Conservation (phyloP, 1,140 invertebrate species). For the Sitodiplosis mosellana region DNA sequence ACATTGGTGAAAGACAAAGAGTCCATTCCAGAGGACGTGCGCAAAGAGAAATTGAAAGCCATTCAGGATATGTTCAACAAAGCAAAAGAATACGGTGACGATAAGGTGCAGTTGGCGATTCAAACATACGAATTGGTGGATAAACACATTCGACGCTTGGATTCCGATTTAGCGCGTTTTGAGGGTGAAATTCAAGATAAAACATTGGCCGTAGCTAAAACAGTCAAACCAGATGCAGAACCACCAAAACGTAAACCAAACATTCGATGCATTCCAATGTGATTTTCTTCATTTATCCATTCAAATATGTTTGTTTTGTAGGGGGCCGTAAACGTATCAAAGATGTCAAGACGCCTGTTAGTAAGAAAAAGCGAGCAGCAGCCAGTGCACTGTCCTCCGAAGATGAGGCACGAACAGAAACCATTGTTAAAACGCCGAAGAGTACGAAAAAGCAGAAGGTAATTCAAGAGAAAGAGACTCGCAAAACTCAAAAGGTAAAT, state of each 20-base stretch:
- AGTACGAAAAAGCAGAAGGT: slow-evolving; percentile 9
- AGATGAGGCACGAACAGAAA: slow-evolving; percentile 16
- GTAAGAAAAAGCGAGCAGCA: slow-evolving; percentile 21
- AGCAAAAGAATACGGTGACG: slow-evolving; percentile 86
- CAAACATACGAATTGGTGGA: slow-evolving; percentile 98
- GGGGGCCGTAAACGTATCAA: slow-evolving; percentile 37
- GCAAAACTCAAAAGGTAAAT: slow-evolving; percentile 26
- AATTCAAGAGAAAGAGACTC: slow-evolving; percentile 27
- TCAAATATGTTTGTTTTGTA: slow-evolving; percentile 11
- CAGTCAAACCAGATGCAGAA: slow-evolving; percentile 27
- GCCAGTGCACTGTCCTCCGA: slow-evolving; percentile 17
- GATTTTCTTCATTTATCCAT: background rate
- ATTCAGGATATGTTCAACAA: slow-evolving; percentile 79
- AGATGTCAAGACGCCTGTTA: slow-evolving; percentile 23
- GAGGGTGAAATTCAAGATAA: slow-evolving; percentile 95
- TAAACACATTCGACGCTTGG: slow-evolving; percentile 88
- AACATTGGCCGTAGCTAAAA: slow-evolving; percentile 43
- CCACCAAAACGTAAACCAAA: slow-evolving; percentile 27
- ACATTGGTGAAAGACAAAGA: slow-evolving; percentile 35
- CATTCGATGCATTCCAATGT: background rate
- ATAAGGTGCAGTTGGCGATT: slow-evolving; percentile 93
- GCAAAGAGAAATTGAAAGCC: slow-evolving; percentile 62
- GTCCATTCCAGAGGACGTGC: slow-evolving; percentile 45
- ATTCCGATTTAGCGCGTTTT: slow-evolving; percentile 89
- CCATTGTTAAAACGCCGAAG: slow-evolving; percentile 2